A percentile compares a stretch with the other conserved stretches of the same genome.
phyloP scores from a whole-genome alignment of 2,797 vertebrate genomes.

The Buceros bicornis region DNA sequence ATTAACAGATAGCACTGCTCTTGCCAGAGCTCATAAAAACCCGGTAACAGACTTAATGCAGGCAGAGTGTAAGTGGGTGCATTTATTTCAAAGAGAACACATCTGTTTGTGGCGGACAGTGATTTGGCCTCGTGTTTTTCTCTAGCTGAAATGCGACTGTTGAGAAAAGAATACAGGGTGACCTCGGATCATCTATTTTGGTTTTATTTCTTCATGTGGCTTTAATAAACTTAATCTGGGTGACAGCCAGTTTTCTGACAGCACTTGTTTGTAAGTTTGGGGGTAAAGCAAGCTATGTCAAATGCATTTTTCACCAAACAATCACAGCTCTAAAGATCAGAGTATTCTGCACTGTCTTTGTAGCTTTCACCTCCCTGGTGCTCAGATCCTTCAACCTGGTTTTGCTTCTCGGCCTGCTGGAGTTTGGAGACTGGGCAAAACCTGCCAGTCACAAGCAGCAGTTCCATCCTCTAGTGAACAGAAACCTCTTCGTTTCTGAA shows the following conservation, averaged over 20 bases:
- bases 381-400: neutral
- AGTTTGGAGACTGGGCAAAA: neutral
- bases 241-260: neutral
- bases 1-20: constrained; percentile 46
- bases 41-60: constrained; percentile 12
- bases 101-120: neutral
- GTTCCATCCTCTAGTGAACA: neutral
- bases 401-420: neutral
- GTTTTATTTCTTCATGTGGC: neutral
- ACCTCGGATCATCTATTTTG: neutral
- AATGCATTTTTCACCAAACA: neutral
- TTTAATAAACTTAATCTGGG: neutral
- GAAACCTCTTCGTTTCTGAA: neutral
- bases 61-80: constrained; percentile 10
- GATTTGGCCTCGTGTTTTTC: neutral
- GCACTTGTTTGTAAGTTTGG: neutral
- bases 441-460: neutral
- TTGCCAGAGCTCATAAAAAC: constrained; percentile 55
- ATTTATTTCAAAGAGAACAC: neutral
- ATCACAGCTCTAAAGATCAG: neutral
- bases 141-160: neutral
- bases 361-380: neutral
- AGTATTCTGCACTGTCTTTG: neutral
- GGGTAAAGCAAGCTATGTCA: neutral
- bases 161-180: neutral